phyloP scores from a whole-genome alignment of 2,113 vertebrate species.

The Poeciliopsis prolifica region DNA sequence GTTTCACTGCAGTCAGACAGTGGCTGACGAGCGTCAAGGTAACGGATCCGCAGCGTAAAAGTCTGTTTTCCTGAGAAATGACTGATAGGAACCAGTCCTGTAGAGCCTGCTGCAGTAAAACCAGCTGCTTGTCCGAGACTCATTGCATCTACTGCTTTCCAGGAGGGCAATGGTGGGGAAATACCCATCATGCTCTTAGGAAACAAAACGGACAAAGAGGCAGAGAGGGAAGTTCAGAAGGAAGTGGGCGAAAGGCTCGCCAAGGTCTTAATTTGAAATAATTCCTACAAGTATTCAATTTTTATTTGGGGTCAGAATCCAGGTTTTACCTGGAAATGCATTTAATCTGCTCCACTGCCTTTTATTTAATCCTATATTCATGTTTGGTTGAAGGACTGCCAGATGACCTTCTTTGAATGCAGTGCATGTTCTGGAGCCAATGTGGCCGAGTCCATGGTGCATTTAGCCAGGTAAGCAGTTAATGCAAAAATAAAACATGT shows the following conservation, averaged over 20 bases:
- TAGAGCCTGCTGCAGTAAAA: neutral
- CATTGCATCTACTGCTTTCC: neutral
- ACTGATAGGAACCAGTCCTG: neutral
- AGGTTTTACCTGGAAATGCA: neutral
- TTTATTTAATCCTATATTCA: neutral
- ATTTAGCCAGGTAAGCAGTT: slow-evolving; percentile 84
- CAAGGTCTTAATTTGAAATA: slow-evolving; percentile 78
- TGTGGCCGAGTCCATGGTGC: slow-evolving; percentile 81
- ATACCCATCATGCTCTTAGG: slow-evolving; percentile 88
- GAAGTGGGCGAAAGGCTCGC: slow-evolving; percentile 84
- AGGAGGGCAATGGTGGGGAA: slow-evolving; percentile 87
- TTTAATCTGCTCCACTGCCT: too few species aligned
- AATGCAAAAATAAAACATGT: neutral
- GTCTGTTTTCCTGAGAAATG: neutral
- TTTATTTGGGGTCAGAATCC: too few species aligned
- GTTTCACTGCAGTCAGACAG: slow-evolving; percentile 86
- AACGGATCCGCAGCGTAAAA: slow-evolving; percentile 10
- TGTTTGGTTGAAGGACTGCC: slow-evolving; percentile 79
- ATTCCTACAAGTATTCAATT: neutral
- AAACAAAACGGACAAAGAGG: slow-evolving; percentile 90
- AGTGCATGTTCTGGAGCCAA: slow-evolving; percentile 89
- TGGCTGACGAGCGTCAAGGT: slow-evolving; percentile 93
- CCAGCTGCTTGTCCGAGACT: too few species aligned
- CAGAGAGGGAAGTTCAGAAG: slow-evolving; percentile 83
- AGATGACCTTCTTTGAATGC: slow-evolving; percentile 90